Evolutionary conservation across 1,140 invertebrate species (phyloP), one percentile per base, ranked within the genome.

Genomic region (Holotrichia oblita): DNA sequence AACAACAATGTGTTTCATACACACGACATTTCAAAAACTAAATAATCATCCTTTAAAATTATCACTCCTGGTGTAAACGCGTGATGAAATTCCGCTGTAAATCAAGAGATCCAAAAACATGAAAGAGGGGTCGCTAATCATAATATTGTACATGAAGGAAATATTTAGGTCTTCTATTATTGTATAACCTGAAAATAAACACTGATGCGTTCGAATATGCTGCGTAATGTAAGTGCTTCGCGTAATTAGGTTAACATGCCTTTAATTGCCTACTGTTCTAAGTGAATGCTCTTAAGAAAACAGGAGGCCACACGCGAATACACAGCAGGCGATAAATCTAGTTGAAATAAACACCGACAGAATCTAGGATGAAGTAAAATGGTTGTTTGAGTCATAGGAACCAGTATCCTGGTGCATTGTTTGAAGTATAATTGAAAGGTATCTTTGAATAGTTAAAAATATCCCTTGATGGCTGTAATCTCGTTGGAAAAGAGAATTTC

Each of bases 91-190:
- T 41, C 72, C 27, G 40, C 40, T 8, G 27, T 27, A 73, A 73
- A 73, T 40, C 12, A 17, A n/a, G n/a, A n/a, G n/a, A 40, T 12
- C 4, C 6, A 40, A 0, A n/a, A 41, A 0, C 12, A 27, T 41
- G 12, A 69, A 69, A 9, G 0, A 73, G 27, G 1, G 40, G 40
- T 12, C 14, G n/a, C 40, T 12, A 40, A 73, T 73, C 24, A 73
- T 40, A 17, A 40, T 40, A 40, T n/a, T n/a, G n/a, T n/a, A 40
- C 24, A 24, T 69, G 22, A 9, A 24, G 40, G 72, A 40, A 73
- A 73, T 73, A 73, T 64, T 24, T 64, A 64, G 61, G 61, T 10
- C 61, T 64, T 20, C 61, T 22, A 64, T 27, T 64, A 64, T 64
- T 20, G 61, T 7, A 64, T 27, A 27, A 22, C 61, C 61, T 64